Evolutionary conservation across 1,140 invertebrate species (phyloP).

Genomic region (Charaxes varanes): DNA sequence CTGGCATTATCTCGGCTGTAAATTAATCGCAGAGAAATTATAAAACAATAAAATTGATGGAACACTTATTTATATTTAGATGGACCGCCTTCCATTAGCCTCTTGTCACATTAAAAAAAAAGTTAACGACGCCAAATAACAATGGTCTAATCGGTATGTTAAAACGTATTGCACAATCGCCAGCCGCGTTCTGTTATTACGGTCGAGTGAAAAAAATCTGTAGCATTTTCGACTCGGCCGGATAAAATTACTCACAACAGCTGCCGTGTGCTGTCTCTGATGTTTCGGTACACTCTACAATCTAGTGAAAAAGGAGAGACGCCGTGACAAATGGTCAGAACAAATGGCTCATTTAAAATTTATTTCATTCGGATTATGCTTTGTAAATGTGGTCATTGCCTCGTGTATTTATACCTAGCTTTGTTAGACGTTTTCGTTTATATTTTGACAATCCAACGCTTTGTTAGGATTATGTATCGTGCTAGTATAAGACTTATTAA

Average conservation of each 20-base stretch:
- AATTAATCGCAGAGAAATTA: too few relatives aligned
- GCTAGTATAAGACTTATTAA: too few relatives aligned
- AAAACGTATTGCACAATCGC: too few relatives aligned
- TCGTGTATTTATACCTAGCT: not conserved
- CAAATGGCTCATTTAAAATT: conserved; percentile 13
- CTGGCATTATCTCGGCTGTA: too few relatives aligned
- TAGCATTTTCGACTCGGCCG: conserved; percentile 38
- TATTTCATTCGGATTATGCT: not conserved
- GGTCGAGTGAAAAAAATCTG: conserved; percentile 14
- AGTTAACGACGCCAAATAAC: too few relatives aligned
- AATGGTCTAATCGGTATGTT: too few relatives aligned
- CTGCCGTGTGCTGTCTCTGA: conserved; percentile 34
- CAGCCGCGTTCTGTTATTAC: too few relatives aligned
- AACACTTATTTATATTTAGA: too few relatives aligned
- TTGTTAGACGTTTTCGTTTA: not conserved
- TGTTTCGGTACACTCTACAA: conserved; percentile 19
- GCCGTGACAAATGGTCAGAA: conserved; percentile 19
- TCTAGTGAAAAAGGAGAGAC: conserved; percentile 10
- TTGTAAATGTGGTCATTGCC: conserved; percentile 2
- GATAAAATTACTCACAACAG: conserved; percentile 51
- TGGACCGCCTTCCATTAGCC: too few relatives aligned
- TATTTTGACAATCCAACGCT: not conserved
- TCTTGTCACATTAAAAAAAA: too few relatives aligned
- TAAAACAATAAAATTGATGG: too few relatives aligned
- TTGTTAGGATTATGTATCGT: too few relatives aligned